A percentile compares a stretch with the other conserved stretches of the same genome.
Conservation (phyloP, 1,140 invertebrate species). For the Sinonovacula constricta region DNA sequence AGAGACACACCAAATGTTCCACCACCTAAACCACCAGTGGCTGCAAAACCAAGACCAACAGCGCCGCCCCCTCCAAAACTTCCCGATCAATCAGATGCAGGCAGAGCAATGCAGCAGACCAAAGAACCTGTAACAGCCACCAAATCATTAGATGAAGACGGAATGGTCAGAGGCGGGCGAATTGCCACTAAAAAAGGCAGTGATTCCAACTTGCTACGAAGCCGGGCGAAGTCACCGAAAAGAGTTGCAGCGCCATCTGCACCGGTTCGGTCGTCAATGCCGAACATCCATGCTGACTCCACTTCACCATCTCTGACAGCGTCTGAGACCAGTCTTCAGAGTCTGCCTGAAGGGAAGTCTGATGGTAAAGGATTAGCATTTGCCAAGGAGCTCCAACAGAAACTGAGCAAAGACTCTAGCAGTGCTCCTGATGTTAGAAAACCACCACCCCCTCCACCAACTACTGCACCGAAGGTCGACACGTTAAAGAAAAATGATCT, state of each 20-base stretch:
- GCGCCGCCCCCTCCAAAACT: constrained; percentile 16
- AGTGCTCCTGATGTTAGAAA: constrained; percentile 12
- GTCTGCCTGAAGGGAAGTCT: constrained; percentile 14
- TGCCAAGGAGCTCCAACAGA: constrained; percentile 68
- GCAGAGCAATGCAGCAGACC: neutral
- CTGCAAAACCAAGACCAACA: constrained; percentile 53
- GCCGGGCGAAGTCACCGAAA: constrained; percentile 48
- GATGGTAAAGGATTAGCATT: constrained; percentile 59
- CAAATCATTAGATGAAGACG: neutral
- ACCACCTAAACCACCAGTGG: constrained; percentile 52
- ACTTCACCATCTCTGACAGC: constrained; percentile 39
- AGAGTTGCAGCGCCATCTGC: constrained; percentile 35
- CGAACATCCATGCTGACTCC: constrained; percentile 28
- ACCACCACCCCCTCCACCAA: constrained; percentile 30
- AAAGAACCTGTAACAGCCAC: neutral
- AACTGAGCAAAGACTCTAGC: constrained; percentile 53
- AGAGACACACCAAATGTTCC: constrained; percentile 46
- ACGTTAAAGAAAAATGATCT: constrained; percentile 19
- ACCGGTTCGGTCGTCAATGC: constrained; percentile 31
- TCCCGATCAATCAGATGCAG: neutral
- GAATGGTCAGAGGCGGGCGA: neutral
- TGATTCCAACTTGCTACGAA: constrained; percentile 13
- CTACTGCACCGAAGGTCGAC: constrained; percentile 13
- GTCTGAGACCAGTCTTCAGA: constrained; percentile 50
- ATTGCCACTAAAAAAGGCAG: constrained; percentile 5